Evolutionary conservation across 2,113 vertebrate genomes (phyloP).

Genomic region (Nyctibius bracteatus): DNA sequence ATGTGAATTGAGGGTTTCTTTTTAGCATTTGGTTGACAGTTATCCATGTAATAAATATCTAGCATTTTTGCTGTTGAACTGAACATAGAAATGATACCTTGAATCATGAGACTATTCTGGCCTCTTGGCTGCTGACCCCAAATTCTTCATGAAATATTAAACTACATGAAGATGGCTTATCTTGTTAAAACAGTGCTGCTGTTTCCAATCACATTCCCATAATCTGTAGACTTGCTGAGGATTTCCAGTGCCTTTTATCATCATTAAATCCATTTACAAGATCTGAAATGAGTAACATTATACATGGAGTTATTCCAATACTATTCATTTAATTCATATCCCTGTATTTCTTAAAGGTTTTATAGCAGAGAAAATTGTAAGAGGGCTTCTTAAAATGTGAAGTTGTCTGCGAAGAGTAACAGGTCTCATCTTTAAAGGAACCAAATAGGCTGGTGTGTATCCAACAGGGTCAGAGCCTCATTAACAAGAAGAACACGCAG

Average conservation of each 20-base stretch:
- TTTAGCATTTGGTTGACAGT: neutral
- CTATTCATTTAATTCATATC: neutral
- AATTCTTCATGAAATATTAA: neutral
- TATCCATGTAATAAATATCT: neutral
- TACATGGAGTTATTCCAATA: neutral
- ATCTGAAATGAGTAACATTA: neutral
- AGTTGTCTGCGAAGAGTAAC: neutral
- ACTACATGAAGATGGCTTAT: neutral
- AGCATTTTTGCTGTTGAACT: neutral
- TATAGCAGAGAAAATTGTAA: neutral
- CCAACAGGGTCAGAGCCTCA: neutral
- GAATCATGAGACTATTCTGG: neutral
- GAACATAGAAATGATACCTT: neutral
- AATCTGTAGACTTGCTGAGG: neutral
- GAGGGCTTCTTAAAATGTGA: neutral
- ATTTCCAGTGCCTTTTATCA: neutral
- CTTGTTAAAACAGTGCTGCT: neutral
- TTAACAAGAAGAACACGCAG: neutral
- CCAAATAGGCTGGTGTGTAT: neutral
- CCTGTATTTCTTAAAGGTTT: neutral
- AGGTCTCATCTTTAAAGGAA: neutral
- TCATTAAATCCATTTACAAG: neutral
- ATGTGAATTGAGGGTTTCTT: neutral
- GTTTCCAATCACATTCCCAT: neutral
- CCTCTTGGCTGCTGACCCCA: neutral